A percentile compares a stretch with the other conserved stretches of the same genome.
These are phyloP conservation scores for Sceloporus tristichus DNA, from an alignment of 2,113 vertebrate genomes.

Conservation along the genomic window DNA sequence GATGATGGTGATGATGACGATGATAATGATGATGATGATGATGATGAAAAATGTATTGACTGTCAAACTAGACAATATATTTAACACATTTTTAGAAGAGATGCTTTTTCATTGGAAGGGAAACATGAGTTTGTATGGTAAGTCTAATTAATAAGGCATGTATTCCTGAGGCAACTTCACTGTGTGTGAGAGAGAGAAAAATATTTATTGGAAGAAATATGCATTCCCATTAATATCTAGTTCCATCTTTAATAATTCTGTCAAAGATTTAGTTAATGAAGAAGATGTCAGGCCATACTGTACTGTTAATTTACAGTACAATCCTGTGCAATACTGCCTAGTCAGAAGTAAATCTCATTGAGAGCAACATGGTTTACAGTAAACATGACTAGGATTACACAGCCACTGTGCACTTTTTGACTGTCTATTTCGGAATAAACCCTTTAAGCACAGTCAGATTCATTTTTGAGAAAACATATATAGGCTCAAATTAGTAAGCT, in stretches of 20 bases:
- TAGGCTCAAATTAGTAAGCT: background rate
- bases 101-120: too few species aligned
- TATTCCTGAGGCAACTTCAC: too few species aligned
- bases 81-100: too few species aligned
- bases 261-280: background rate
- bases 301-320: background rate
- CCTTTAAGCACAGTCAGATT: background rate
- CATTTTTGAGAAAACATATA: background rate
- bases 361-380: background rate
- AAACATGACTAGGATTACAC: background rate
- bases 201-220: too few species aligned
- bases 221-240: too few species aligned
- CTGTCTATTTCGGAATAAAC: background rate
- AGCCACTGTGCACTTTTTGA: background rate
- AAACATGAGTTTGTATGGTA: too few species aligned
- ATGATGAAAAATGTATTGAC: too few species aligned
- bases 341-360: background rate
- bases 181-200: too few species aligned
- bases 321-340: background rate
- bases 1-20: too few species aligned
- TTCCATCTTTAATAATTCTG: background rate
- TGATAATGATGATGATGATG: too few species aligned
- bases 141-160: too few species aligned
- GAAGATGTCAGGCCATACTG: background rate
- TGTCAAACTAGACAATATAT: too few species aligned